Base-by-base conservation (phyloP, 2,888 invertebrate genomes). In the Oasisia sp. region DNA sequence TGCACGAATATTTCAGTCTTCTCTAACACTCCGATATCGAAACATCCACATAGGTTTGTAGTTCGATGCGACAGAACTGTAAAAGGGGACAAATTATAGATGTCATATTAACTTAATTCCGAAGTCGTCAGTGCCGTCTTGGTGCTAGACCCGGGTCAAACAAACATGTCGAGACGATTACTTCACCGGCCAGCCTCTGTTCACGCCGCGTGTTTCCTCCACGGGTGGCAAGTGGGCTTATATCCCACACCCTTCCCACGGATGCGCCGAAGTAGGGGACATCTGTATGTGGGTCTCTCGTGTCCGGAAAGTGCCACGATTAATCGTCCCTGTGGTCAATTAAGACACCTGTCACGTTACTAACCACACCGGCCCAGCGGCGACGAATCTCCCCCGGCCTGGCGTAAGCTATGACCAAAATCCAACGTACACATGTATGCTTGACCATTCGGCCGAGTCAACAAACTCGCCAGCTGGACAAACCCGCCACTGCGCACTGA, bases 381-480 rank as follows among this genome's bases (percentile, higher is more conserved):
- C 74, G n/a, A 74, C 19, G 19, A 27, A 74, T 74, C 19, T 74
- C 0, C 7, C 27, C 74, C 14, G 50, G 50, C 50, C 50, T 9
- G 27, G 27, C 14, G 8, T 74, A 27, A 74, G 74, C 74, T 74
- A 74, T 27, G 74, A 74, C 74, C n/a, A 7, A 14, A 2, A 19
- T 56, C 14, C 8, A 9, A 56, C 8, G 56, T 56, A 56, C 8
- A 56, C 56, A 74, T 74, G 74, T 74, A 74, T 74, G 19, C 74
- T n/a, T 74, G 74, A 74, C 74, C 74, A 74, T n/a, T 74, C 74
- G 74, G 74, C 74, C n/a, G 74, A 74, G 27, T 74, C 74, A 74
- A 74, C 74, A 74, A 74, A 74, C 27, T 14, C 27, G 74, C 27
- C 74, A 74, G 74, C 74, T 74, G 74, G 74, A 74, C 74, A 74